phyloP scores from a whole-genome alignment of 35 echinoderm and acorn worm genomes.

The Apostichopus japonicus region DNA sequence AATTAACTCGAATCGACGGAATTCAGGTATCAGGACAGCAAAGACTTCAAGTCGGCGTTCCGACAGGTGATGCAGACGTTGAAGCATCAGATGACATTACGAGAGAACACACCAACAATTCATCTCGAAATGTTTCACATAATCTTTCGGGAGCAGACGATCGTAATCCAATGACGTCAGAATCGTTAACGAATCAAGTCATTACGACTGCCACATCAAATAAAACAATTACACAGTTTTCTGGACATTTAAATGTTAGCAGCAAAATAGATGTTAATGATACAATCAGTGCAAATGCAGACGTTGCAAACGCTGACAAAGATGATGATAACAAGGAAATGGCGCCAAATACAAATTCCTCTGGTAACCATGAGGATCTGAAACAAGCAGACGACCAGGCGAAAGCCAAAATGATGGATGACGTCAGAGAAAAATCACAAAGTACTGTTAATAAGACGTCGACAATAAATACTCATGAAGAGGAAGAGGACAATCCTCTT shows the following conservation, averaged over 20 bases:
- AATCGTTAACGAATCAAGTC: not conserved
- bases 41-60: not conserved
- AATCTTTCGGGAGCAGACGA: not conserved
- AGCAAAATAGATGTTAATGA: not conserved
- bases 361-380: not conserved
- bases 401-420: not conserved
- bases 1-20: not conserved
- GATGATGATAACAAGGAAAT: not conserved
- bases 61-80: not conserved
- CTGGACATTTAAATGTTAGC: too few species aligned
- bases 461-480: not conserved
- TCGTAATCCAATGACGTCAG: not conserved
- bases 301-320: not conserved
- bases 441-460: not conserved
- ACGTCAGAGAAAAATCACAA: not conserved
- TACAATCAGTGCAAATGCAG: not conserved
- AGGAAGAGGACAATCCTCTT: not conserved
- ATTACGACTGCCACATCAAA: too few species aligned
- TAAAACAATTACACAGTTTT: too few species aligned
- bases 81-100: not conserved
- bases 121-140: not conserved
- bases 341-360: not conserved
- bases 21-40: not conserved
- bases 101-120: not conserved
- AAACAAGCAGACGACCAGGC: not conserved